Base-by-base conservation (phyloP, 2,888 invertebrate species). In the Mythimna impura region DNA sequence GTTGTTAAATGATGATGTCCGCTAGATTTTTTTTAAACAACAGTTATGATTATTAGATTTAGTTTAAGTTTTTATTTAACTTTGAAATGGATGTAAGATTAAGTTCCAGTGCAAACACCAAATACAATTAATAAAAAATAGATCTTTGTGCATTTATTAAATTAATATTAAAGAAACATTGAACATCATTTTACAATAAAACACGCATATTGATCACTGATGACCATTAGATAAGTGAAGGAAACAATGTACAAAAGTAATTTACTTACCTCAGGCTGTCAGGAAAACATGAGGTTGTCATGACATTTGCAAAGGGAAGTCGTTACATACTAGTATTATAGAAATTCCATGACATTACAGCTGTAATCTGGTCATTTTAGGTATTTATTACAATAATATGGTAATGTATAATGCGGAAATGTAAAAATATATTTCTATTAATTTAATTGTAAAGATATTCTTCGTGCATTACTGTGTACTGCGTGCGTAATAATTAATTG, bases 241-340 rank as follows among this genome's bases (percentile, higher is more conserved):
- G 77, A 84, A 83, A 86, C 74, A 78, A 60, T 63, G 58, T 66
- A 68, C 64, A 68, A 66, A 71, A 50, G 66, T 70, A 66, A 84
- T 81, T 81, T 80, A 66, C 80, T 81, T 64, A 85, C 86, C 85
- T 78, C 68, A 86, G 84, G 88, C 85, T 81, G 85, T 88, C 88
- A 89, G 91, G 89, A 90, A 92, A 89, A 88, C 88, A 87, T 76
- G 63, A 80, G 76, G 86, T 84, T 84, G 69, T 76, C 76, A 86
- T 78, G 76, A 50, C n/a, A 82, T 82, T 80, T 65, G 58, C 69
- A 84, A 82, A 81, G 83, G 91, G 91, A 91, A 92, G 88, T 88
- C 73, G 80, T 89, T 87, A 85, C 73, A 78, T 76, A 80, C 72
- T 73, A 85, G 83, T 85, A 86, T 86, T 82, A 82, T 76, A 83